Evolutionary conservation across 1,140 invertebrate species (phyloP).

Genomic region (Leguminivora glycinivorella): DNA sequence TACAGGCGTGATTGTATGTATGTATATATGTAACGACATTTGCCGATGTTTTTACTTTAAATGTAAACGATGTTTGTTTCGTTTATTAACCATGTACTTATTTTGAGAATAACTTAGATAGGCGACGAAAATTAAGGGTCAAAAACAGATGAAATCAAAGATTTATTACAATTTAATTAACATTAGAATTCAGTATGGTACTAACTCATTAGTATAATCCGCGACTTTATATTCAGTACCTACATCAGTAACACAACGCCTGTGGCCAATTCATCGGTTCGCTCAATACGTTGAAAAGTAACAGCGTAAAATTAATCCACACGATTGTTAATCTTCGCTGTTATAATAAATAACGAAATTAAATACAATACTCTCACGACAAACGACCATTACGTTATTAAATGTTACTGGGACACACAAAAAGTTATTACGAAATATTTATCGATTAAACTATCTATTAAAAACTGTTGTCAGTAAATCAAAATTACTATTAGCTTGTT

Average conservation of each 20-base stretch:
- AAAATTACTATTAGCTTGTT: conserved; percentile 15
- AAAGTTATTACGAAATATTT: neutral
- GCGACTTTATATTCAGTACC: neutral
- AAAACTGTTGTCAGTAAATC: neutral
- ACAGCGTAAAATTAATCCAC: neutral
- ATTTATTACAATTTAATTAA: neutral
- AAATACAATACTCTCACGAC: neutral
- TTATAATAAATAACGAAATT: too few species aligned
- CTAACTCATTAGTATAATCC: neutral
- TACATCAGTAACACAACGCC: neutral
- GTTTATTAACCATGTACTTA: too few species aligned
- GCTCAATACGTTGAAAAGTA: neutral
- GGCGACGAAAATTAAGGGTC: neutral
- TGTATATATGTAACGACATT: too few species aligned
- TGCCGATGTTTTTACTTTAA: too few species aligned
- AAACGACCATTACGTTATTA: neutral
- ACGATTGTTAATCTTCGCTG: neutral
- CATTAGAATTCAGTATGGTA: neutral
- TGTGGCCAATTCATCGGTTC: neutral
- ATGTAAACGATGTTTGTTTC: too few species aligned
- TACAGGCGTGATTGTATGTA: too few species aligned
- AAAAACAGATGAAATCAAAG: neutral
- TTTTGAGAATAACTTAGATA: too few species aligned
- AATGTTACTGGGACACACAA: neutral
- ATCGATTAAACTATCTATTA: neutral